Percentiles rank a stretch among this genome's conserved stretches.
These are phyloP conservation scores for Nerophis lumbriciformis DNA, from an alignment of 2,113 vertebrate genomes.

Conservation along the genomic window DNA sequence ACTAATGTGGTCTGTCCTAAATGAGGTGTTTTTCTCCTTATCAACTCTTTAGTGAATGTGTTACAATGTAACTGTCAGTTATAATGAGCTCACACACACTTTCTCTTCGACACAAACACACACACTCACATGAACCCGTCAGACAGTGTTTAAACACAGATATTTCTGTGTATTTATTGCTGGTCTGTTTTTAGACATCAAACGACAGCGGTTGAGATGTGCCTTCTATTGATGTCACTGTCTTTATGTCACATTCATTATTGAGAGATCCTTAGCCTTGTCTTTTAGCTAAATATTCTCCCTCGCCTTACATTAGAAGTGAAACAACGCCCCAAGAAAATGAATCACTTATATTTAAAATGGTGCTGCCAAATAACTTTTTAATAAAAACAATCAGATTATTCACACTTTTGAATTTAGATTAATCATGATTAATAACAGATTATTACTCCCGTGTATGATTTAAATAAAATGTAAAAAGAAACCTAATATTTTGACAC, in stretches of 20 bases:
- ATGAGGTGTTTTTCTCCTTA: conserved; percentile 38
- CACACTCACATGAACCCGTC: conserved; percentile 51
- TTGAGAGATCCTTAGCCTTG: conserved; percentile 42
- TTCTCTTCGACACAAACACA: conserved; percentile 3
- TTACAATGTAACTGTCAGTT: conserved; percentile 48
- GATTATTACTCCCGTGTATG: too few relatives aligned
- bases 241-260: conserved; percentile 56
- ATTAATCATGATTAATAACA: too few relatives aligned
- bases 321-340: conserved; percentile 3
- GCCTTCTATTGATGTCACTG: conserved; percentile 56
- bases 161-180: conserved; percentile 57
- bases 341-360: too few relatives aligned
- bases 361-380: too few relatives aligned
- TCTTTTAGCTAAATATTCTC: conserved; percentile 40
- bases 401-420: too few relatives aligned
- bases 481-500: too few relatives aligned
- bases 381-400: too few relatives aligned
- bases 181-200: conserved; percentile 68
- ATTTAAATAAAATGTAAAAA: too few relatives aligned
- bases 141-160: conserved; percentile 48
- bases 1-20: conserved; percentile 35
- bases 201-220: conserved; percentile 52
- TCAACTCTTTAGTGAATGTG: conserved; percentile 39
- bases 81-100: conserved; percentile 42
- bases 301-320: conserved; percentile 17